A percentile compares a stretch with the other conserved stretches of the same genome.
Conservation (phyloP, 2,113 vertebrate species). For the Perca flavescens region DNA sequence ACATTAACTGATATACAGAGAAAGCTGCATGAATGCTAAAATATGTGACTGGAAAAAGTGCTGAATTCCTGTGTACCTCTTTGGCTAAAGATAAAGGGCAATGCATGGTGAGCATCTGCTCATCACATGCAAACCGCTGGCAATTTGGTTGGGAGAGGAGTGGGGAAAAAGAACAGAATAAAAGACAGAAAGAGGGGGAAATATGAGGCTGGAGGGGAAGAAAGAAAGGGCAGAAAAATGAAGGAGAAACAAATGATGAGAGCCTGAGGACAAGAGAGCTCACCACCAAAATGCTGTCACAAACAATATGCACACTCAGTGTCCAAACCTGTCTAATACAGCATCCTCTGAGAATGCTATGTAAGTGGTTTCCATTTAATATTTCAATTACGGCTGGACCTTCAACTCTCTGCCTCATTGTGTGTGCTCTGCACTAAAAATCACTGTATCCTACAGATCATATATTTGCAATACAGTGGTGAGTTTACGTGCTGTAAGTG, state of each 20-base stretch:
- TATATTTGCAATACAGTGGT: slow-evolving; percentile 24
- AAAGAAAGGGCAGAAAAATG: slow-evolving; percentile 12
- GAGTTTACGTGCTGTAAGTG: slow-evolving; percentile 36
- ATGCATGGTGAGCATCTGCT: slow-evolving; percentile 72
- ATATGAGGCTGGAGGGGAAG: slow-evolving; percentile 22
- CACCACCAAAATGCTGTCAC: slow-evolving; percentile 46
- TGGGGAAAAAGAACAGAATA: neutral
- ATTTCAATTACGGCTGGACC: slow-evolving; percentile 66
- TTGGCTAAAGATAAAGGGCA: slow-evolving; percentile 77
- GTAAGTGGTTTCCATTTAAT: slow-evolving; percentile 72
- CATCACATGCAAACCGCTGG: slow-evolving; percentile 65
- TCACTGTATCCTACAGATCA: slow-evolving; percentile 40
- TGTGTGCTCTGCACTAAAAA: slow-evolving; percentile 49
- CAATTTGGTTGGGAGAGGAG: slow-evolving; percentile 37
- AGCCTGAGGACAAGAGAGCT: slow-evolving; percentile 17
- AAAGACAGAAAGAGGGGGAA: neutral
- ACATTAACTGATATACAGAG: slow-evolving; percentile 49
- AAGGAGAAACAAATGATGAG: slow-evolving; percentile 19
- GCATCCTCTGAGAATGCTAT: slow-evolving; percentile 58
- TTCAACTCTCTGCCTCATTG: slow-evolving; percentile 27
- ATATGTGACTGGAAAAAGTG: slow-evolving; percentile 53
- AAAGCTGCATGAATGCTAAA: slow-evolving; percentile 58
- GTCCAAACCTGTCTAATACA: slow-evolving; percentile 54
- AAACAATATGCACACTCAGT: slow-evolving; percentile 55
- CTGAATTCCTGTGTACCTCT: slow-evolving; percentile 67